Base-by-base conservation (phyloP, 1,140 invertebrate species). In the Drosophila jambulina region DNA sequence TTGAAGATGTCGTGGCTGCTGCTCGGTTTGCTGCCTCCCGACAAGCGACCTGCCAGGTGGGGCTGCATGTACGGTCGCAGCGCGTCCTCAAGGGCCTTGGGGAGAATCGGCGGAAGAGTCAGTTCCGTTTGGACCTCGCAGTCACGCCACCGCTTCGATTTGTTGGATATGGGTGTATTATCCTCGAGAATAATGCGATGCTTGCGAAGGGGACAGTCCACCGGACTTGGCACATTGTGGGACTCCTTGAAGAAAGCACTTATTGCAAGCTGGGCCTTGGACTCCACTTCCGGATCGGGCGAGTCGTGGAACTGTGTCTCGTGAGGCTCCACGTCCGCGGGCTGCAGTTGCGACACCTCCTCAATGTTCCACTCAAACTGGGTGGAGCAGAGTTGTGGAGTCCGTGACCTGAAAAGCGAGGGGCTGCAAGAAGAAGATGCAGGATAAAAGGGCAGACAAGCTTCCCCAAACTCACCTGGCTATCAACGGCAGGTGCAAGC, bases 361-460 rank as follows among this genome's bases (percentile, higher is more conserved):
- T 95, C 94, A 15, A 95, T 93, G 4, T 92, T 94, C 94, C 94
- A 95, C 43, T 90, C 84, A 69, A 94, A 94, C 13, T 80, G 85
- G 7, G 93, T 92, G 25, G 94, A 94, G 25, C 91, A 91, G 10
- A 93, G 59, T 49, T 93, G 92, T 0, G 92, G 92, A 1, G 92
- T 93, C n/a, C 56, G 78, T 21, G 56, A 78, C 3, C 74, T 91
- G 62, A 93, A 93, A 1, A 93, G 67, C 8, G 92, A 93, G 1
- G 92, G 92, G 61, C 92, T 93, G 45, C 15, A 69, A 53, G 43
- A 9, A 23, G 49, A 32, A 17, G 38, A 27, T 17, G 27, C 43
- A 19, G 19, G 19, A 46, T 38, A 32, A 40, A 12, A n/a, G 23
- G 17, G 19, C 25, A 17, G 0, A 25, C 21, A 10, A 56, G 9